Evolutionary conservation across 1,140 invertebrate species (phyloP).

Genomic region (Drosophila pandora): DNA sequence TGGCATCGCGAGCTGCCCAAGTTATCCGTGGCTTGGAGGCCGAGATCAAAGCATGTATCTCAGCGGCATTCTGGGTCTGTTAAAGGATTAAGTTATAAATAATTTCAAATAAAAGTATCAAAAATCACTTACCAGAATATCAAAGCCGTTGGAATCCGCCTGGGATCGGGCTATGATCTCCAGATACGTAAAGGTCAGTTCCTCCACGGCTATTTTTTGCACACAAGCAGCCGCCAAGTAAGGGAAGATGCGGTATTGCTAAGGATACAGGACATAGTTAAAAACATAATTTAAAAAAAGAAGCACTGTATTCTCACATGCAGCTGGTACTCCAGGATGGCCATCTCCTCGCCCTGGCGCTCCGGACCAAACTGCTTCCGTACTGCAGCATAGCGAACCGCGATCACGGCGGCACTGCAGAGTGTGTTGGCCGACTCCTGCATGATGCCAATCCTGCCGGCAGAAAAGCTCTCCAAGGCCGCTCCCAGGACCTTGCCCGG

Average conservation of each 20-base stretch:
- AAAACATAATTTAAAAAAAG: neutral
- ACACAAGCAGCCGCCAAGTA: constrained; percentile 93
- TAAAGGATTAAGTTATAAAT: neutral
- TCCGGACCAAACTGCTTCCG: constrained; percentile 94
- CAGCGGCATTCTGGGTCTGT: constrained; percentile 89
- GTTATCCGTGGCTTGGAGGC: constrained; percentile 93
- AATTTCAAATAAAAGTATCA: neutral
- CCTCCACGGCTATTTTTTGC: constrained; percentile 88
- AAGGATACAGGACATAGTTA: constrained; percentile 73
- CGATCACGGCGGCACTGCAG: constrained; percentile 91
- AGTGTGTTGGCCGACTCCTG: constrained; percentile 90
- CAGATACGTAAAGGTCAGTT: constrained; percentile 85
- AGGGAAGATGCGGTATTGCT: constrained; percentile 97
- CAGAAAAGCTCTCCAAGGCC: constrained; percentile 93
- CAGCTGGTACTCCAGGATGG: constrained; percentile 96
- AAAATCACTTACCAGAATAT: constrained; percentile 84
- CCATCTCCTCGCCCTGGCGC: constrained; percentile 88
- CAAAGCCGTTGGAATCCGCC: constrained; percentile 85
- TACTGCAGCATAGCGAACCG: constrained; percentile 94
- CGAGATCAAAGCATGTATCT: constrained; percentile 96
- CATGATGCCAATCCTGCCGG: constrained; percentile 90
- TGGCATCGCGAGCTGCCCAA: constrained; percentile 92
- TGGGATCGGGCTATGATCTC: constrained; percentile 86
- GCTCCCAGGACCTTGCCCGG: constrained; percentile 91
- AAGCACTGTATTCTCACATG: constrained; percentile 86